These are phyloP conservation scores for Calyptommatus sinebrachiatus DNA, from an alignment of 2,113 vertebrate species.

Conservation along the genomic window DNA sequence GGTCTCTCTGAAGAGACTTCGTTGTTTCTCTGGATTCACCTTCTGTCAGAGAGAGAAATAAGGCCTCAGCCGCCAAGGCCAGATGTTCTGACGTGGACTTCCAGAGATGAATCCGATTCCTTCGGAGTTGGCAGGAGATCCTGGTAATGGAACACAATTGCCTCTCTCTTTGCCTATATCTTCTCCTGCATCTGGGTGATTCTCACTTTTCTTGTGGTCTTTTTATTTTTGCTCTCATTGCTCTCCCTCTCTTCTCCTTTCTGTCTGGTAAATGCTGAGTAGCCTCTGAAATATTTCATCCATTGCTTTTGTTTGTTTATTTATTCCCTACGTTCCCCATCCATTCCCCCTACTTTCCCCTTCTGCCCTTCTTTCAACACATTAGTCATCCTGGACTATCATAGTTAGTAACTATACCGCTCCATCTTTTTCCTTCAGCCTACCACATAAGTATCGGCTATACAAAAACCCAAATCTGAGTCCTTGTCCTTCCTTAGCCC, in stretches of 20 bases:
- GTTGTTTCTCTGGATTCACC: neutral
- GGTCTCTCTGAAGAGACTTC: neutral
- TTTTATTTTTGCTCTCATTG: neutral
- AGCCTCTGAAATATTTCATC: neutral
- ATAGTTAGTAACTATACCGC: neutral
- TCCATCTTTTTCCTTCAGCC: neutral
- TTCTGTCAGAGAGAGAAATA: neutral
- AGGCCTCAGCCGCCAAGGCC: neutral
- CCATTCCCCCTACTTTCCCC: neutral
- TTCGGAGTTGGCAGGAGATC: neutral
- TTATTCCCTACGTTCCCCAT: neutral
- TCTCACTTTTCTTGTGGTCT: constrained; percentile 47
- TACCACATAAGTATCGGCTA: neutral
- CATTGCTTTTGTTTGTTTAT: neutral
- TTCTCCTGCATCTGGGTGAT: neutral
- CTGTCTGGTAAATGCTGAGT: neutral
- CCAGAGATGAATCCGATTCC: neutral
- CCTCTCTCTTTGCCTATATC: neutral
- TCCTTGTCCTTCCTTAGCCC: neutral
- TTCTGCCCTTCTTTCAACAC: neutral
- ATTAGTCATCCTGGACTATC: too few relatives aligned
- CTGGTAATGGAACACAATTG: too few relatives aligned
- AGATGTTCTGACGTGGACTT: neutral
- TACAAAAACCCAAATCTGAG: neutral
- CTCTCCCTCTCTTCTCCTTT: neutral